Base-by-base conservation (phyloP, 2,888 invertebrate genomes). In the Coecobrya sp. region DNA sequence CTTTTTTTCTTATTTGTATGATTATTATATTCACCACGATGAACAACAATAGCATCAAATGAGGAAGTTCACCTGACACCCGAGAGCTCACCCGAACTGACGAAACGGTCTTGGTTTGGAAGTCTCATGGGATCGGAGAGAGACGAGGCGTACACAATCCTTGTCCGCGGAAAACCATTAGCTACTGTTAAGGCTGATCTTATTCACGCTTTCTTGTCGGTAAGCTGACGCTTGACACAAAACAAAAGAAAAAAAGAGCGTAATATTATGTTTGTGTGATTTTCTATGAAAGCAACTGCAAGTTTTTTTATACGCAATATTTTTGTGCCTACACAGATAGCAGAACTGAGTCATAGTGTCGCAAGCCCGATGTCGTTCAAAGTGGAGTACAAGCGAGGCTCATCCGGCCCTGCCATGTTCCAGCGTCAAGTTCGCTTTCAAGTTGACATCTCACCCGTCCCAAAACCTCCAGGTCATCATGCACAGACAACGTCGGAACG, bases 21-120 rank as follows among this genome's bases (percentile, higher is more conserved):
- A n/a, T n/a, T n/a, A n/a, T n/a, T n/a, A n/a, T n/a, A n/a, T n/a
- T n/a, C n/a, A n/a, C n/a, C n/a, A 10, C 76, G n/a, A 8, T 79
- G 16, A 16, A 62, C 25, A 59, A 91, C 95, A 95, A 13, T 96
- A 98, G 98, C 97, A 73, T 98, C 98, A 84, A 97, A 97, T 45
- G 98, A 98, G 96, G 98, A 99, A 96, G 98, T 98, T 85, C 98
- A 98, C 95, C 96, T 99, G 92, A 99, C 99, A 11, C 99, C 99
- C 0, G 99, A 99, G 95, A 98, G 99, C 0, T 99, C 99, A 0
- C 99, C 99, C 0, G 99, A 99, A 96, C 96, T 99, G 86, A 99
- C 99, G 65, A 99, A 99, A 96, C 98, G 99, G 94, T 99, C 99
- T 0, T 99, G 99, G 99, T 99, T 99, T 96, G 99, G 99, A 13